These are phyloP conservation scores for Bombylius major DNA, from an alignment of 2,888 invertebrate genomes.

Conservation along the genomic window DNA sequence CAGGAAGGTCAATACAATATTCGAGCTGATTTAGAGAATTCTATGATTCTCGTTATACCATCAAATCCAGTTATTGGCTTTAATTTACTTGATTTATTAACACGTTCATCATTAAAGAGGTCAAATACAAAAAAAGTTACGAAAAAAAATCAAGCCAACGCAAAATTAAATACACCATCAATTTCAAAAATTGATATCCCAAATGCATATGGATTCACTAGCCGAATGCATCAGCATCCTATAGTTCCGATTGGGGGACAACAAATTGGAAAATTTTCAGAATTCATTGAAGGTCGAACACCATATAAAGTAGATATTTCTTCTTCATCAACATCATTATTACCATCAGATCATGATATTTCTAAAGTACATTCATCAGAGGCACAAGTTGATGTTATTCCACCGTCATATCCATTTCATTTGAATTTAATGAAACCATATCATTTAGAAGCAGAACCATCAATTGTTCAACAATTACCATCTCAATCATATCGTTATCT, in stretches of 20 bases:
- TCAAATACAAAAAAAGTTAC: conserved; percentile 12
- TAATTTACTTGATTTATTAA: conserved; percentile 26
- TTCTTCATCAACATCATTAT: too few species aligned
- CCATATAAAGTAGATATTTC: conserved; percentile 56
- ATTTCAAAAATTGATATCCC: background rate
- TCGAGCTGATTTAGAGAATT: conserved; percentile 59
- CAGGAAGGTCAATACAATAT: conserved; percentile 67
- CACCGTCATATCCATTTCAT: conserved; percentile 29
- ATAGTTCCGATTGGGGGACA: background rate
- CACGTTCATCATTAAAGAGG: conserved; percentile 24
- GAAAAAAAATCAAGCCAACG: too few species aligned
- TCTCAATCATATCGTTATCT: conserved; percentile 6
- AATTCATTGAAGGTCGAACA: conserved; percentile 54
- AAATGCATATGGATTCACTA: background rate
- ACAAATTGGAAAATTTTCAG: conserved; percentile 10
- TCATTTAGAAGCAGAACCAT: conserved; percentile 25
- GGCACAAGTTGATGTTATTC: conserved; percentile 32
- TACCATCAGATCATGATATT: conserved; percentile 7
- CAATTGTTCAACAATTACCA: conserved; percentile 21
- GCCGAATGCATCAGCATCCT: background rate
- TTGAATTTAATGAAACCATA: conserved; percentile 23
- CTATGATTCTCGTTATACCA: conserved; percentile 54
- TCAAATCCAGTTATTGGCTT: conserved; percentile 31
- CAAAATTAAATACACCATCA: too few species aligned
- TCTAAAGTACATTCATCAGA: conserved; percentile 13